Evolutionary conservation across 2,113 vertebrate genomes (phyloP), one percentile per base, ranked within the genome.

Genomic region (Regulus satrapa): DNA sequence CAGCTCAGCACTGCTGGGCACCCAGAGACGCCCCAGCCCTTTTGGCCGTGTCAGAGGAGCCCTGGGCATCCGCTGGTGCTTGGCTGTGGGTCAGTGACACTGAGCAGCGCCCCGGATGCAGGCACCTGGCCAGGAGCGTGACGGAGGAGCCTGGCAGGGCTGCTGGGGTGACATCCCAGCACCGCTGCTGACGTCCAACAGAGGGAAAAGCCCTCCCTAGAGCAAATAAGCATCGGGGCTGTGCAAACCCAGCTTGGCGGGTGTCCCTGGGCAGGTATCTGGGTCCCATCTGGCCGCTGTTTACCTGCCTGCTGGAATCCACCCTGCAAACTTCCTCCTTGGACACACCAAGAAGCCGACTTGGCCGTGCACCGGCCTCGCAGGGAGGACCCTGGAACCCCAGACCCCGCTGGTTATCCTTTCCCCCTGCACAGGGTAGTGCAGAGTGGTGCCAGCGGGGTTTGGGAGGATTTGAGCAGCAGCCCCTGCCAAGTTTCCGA

Each of bases 311-410:
- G 16, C 68, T 83, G 94, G 95, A 96, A 94, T 94, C 67, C 84
- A 86, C 94, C 91, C 84, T 80, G 92, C 93, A 95, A 95, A 95
- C 94, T 96, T 96, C 96, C 95, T 95, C 81, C 86, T 89, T 5
- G 4, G 28, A 8, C 0, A 0, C 80, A 15, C 1, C 5, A 29
- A 77, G 91, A 73, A 85, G 45, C 45, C 1, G 1, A 1, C 36
- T 58, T 0, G 0, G 41, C 66, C 40, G 2, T 1, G 4, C 6
- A 6, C 20, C 0, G 1, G 58, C 69, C 45, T 40, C 1, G 0
- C 12, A 6, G 24, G 51, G 48, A 48, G 54, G 36, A 59, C 29
- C 9, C 43, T 12, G 3, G 23, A 29, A 23, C 4, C 8, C 28
- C 2, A 1, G 40, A 12, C 9, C 26, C 66, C 2, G 1, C 0